Conservation (phyloP, 2,888 invertebrate species). For the Harpalus rufipes region DNA sequence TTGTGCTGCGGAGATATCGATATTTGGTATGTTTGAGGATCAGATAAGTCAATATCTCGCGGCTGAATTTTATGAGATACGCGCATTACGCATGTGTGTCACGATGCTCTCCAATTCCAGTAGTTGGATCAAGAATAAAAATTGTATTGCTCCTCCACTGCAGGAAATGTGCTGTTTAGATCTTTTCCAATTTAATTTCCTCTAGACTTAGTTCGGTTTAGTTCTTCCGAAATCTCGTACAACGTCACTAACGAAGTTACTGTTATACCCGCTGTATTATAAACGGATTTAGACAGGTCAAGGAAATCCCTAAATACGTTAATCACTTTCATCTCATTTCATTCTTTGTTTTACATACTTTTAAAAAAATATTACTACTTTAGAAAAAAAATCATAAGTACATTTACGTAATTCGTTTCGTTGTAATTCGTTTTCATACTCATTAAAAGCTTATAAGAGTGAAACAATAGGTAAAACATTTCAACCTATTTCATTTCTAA, state of each 20-base stretch:
- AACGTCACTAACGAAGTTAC: conserved; percentile 5
- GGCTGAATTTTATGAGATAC: conserved; percentile 63
- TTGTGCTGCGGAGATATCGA: conserved; percentile 48
- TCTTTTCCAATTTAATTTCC: conserved; percentile 55
- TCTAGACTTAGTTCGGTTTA: conserved; percentile 37
- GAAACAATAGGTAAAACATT: too few species aligned
- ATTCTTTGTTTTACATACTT: not conserved
- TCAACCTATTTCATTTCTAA: too few species aligned
- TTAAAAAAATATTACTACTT: not conserved
- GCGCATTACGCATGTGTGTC: conserved; percentile 64
- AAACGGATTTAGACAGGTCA: conserved; percentile 11
- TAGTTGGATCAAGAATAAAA: conserved; percentile 50
- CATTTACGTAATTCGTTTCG: not conserved
- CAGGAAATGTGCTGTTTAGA: conserved; percentile 51
- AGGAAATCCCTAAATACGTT: not conserved
- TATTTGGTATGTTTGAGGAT: conserved; percentile 61
- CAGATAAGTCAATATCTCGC: conserved; percentile 64
- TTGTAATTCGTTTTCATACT: not conserved
- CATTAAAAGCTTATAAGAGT: not conserved
- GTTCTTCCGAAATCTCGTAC: conserved; percentile 30
- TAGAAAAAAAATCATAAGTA: not conserved
- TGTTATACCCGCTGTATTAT: not conserved
- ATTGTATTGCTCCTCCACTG: conserved; percentile 53
- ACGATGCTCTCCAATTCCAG: conserved; percentile 55
- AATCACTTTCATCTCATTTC: not conserved